These are phyloP conservation scores for Drosophila rellima DNA, from an alignment of 2,888 invertebrate genomes.

Conservation along the genomic window DNA sequence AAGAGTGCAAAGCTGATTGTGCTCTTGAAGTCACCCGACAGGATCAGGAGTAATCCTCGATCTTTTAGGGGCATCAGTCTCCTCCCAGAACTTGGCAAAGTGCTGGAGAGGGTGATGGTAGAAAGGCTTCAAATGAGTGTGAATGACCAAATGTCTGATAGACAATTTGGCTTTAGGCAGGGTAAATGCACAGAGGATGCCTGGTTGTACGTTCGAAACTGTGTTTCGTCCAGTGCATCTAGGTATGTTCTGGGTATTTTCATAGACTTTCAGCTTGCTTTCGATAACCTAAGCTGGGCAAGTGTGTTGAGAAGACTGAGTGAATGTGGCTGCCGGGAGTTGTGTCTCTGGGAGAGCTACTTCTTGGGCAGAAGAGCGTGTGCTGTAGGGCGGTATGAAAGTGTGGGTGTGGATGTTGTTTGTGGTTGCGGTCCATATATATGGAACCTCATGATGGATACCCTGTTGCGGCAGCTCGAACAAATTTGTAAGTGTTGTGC, in stretches of 20 bases:
- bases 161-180: conserved; percentile 19
- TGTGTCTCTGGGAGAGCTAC: conserved; percentile 19
- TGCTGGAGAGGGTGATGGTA: conserved; percentile 19
- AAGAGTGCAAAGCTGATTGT: conserved; percentile 16
- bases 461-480: conserved; percentile 18
- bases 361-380: conserved; percentile 14
- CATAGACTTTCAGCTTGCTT: conserved; percentile 35
- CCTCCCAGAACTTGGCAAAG: conserved; percentile 50
- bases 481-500: conserved; percentile 16
- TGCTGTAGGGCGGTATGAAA: background rate
- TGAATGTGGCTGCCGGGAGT: conserved; percentile 22
- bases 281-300: conserved; percentile 47
- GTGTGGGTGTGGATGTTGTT: conserved; percentile 7
- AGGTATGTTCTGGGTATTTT: conserved; percentile 30
- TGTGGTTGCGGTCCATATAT: conserved; percentile 45
- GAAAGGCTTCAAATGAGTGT: conserved; percentile 22
- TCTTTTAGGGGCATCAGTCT: conserved; percentile 41
- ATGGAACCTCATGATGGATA: conserved; percentile 51
- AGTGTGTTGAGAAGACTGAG: conserved; percentile 16
- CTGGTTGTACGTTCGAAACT: conserved; percentile 7
- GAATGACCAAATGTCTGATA: conserved; percentile 15
- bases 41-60: conserved; percentile 39
- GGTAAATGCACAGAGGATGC: conserved; percentile 18
- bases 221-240: conserved; percentile 10
- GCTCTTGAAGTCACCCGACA: conserved; percentile 43